Conservation (phyloP, 1,140 invertebrate species). For the Plodia interpunctella region DNA sequence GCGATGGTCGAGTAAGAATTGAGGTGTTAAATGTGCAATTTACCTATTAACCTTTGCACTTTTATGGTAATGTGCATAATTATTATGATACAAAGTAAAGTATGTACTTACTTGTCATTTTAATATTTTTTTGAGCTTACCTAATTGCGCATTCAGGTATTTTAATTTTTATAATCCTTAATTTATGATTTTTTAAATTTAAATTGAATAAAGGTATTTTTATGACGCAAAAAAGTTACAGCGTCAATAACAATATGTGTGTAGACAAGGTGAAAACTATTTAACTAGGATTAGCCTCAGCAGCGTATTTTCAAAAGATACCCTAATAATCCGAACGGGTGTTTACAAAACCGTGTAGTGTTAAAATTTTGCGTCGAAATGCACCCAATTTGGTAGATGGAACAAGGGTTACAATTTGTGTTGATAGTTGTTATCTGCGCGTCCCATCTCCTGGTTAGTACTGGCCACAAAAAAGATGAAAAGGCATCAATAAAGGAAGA, state of each 20-base stretch:
- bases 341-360: constrained; percentile 26
- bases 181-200: too few species aligned
- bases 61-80: not conserved
- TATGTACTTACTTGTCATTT: too few species aligned
- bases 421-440: constrained; percentile 58
- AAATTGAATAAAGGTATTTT: too few species aligned
- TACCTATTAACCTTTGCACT: not conserved
- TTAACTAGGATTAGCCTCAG: not conserved
- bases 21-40: not conserved
- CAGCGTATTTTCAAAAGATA: constrained; percentile 10
- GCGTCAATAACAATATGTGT: not conserved
- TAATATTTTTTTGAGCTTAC: too few species aligned
- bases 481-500: constrained; percentile 8
- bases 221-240: too few species aligned
- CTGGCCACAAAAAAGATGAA: constrained; percentile 13
- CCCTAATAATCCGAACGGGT: constrained; percentile 22
- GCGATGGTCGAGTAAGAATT: not conserved
- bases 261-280: not conserved
- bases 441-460: constrained; percentile 41
- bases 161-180: too few species aligned
- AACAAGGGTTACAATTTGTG: constrained; percentile 62
- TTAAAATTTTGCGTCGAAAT: constrained; percentile 65
- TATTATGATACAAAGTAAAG: too few species aligned
- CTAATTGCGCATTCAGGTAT: too few species aligned
- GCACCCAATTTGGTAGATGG: constrained; percentile 63